These are phyloP conservation scores for Protobothrops flavoviridis DNA, from an alignment of 2,113 vertebrate species.

Conservation along the genomic window DNA sequence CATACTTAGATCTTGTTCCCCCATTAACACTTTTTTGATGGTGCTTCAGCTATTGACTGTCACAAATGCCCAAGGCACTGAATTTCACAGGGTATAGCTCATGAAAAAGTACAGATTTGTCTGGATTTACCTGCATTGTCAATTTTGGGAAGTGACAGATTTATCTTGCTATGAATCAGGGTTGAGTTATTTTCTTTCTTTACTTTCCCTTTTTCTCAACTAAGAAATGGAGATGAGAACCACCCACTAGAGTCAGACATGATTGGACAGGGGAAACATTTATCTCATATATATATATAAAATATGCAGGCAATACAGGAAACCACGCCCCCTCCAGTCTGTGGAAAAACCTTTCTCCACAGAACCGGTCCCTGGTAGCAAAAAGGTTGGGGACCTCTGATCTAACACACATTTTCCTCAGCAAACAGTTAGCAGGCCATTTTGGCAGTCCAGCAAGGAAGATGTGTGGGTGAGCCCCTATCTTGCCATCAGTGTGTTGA, in stretches of 20 bases:
- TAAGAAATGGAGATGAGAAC: background rate
- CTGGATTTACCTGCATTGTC: background rate
- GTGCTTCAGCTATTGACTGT: background rate
- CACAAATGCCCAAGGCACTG: background rate
- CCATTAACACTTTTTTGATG: background rate
- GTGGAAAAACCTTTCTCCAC: no score
- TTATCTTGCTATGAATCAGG: background rate
- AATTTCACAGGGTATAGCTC: background rate
- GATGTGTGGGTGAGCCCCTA: background rate
- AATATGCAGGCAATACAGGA: no score
- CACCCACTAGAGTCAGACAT: background rate
- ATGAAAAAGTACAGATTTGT: background rate
- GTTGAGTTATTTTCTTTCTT: background rate
- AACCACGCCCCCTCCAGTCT: no score
- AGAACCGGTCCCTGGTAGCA: no score
- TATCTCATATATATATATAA: no score
- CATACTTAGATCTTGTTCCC: background rate
- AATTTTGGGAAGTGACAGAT: background rate
- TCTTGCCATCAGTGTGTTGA: background rate
- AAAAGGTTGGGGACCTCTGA: background rate
- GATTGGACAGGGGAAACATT: background rate
- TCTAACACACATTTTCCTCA: background rate
- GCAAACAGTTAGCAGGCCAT: background rate
- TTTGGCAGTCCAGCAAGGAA: background rate
- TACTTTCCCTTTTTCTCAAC: background rate